Conservation (phyloP, 2,797 vertebrate species). For the Aulostomus chinensis region DNA sequence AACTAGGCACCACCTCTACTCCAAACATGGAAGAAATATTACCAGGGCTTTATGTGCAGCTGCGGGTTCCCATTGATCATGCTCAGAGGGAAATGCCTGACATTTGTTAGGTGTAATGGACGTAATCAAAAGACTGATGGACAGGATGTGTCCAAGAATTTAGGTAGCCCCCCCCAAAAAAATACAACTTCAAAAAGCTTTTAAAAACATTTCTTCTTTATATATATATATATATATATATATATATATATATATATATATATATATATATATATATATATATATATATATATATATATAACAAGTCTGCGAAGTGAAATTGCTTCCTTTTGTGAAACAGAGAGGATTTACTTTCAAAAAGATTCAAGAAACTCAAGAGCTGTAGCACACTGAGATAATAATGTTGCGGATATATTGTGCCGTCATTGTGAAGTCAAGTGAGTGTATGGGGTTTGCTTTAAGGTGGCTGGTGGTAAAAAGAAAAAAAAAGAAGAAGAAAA, state of each 20-base stretch:
- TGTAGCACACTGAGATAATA: background rate
- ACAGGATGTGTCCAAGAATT: slow-evolving; percentile 36
- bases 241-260: too few relatives aligned
- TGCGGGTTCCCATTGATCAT: slow-evolving; percentile 58
- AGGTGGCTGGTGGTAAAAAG: too few relatives aligned
- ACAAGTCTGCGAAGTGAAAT: too few relatives aligned
- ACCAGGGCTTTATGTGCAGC: slow-evolving; percentile 46
- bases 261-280: too few relatives aligned
- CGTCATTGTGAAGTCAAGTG: too few relatives aligned
- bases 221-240: too few relatives aligned
- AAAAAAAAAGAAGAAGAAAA: too few relatives aligned
- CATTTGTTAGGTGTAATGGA: slow-evolving; percentile 60
- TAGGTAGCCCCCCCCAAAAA: slow-evolving; percentile 15
- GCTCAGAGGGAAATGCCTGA: slow-evolving; percentile 62
- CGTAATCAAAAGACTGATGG: slow-evolving; percentile 53
- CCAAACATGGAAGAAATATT: slow-evolving; percentile 60
- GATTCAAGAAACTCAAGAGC: background rate
- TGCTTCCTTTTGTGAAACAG: slow-evolving; percentile 12
- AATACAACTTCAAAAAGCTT: slow-evolving; percentile 12
- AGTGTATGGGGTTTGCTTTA: too few relatives aligned
- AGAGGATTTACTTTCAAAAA: background rate
- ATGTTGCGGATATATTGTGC: too few relatives aligned
- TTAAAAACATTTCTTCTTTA: background rate
- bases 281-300: too few relatives aligned
- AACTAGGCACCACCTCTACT: slow-evolving; percentile 57